Percentiles rank a stretch among this genome's conserved stretches.
These are phyloP conservation scores for Allygus modestus DNA, from an alignment of 2,888 invertebrate species.

Conservation along the genomic window DNA sequence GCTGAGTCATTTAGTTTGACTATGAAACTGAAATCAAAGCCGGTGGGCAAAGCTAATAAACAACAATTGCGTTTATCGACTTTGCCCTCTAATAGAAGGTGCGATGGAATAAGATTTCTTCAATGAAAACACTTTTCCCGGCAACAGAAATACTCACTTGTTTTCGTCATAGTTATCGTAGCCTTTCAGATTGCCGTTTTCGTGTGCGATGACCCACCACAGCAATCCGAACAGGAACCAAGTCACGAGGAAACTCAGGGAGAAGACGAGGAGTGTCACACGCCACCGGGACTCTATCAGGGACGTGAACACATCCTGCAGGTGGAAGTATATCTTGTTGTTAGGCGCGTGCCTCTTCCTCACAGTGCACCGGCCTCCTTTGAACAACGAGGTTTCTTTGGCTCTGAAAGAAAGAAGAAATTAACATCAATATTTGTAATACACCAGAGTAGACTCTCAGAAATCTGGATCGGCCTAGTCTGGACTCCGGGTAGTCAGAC, in stretches of 20 bases:
- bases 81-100: no score
- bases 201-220: slow-evolving; percentile 87
- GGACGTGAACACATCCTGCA: slow-evolving; percentile 78
- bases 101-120: no score
- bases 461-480: no score
- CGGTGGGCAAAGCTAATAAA: no score
- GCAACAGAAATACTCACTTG: slow-evolving; percentile 46
- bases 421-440: no score
- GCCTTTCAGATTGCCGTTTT: slow-evolving; percentile 83
- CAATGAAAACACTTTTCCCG: no score
- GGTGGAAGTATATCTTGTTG: slow-evolving; percentile 13
- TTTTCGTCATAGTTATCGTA: slow-evolving; percentile 56
- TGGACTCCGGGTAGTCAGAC: no score
- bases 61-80: no score
- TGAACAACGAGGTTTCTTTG: slow-evolving; percentile 26
- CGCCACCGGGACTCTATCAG: slow-evolving; percentile 87
- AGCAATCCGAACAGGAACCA: slow-evolving; percentile 89
- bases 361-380: slow-evolving; percentile 10
- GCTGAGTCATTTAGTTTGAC: no score
- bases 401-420: not conserved
- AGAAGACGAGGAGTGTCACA: slow-evolving; percentile 81
- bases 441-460: no score
- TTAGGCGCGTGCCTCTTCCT: slow-evolving; percentile 10
- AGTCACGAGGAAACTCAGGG: slow-evolving; percentile 81
- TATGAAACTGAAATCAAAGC: no score